These are phyloP conservation scores for Acipenser transmontanus DNA, from an alignment of 2,797 vertebrate genomes.

Conservation along the genomic window DNA sequence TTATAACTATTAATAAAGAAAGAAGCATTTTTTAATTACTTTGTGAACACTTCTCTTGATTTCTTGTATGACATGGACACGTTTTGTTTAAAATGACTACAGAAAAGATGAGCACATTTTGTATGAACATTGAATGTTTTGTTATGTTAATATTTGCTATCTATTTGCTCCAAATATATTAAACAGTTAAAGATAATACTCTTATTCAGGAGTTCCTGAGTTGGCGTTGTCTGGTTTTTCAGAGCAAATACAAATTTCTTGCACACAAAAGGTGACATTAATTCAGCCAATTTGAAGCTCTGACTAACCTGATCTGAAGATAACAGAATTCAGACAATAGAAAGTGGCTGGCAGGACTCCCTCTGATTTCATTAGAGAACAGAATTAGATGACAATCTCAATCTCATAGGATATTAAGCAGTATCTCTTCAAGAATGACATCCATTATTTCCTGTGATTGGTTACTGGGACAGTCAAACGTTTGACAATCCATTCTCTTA, in stretches of 20 bases:
- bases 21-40: too few species aligned
- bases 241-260: slow-evolving; percentile 61
- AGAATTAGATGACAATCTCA: slow-evolving; percentile 89
- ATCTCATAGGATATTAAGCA: slow-evolving; percentile 82
- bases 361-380: slow-evolving; percentile 86
- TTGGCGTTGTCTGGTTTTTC: background rate
- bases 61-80: too few species aligned
- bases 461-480: slow-evolving; percentile 57
- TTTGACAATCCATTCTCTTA: slow-evolving; percentile 40
- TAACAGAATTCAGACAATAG: slow-evolving; percentile 66
- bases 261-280: slow-evolving; percentile 48
- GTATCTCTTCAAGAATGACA: slow-evolving; percentile 64
- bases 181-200: background rate
- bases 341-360: slow-evolving; percentile 56
- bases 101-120: too few species aligned
- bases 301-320: slow-evolving; percentile 63
- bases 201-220: slow-evolving; percentile 49
- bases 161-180: too few species aligned
- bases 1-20: too few species aligned
- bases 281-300: slow-evolving; percentile 64
- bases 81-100: too few species aligned
- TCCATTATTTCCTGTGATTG: slow-evolving; percentile 65
- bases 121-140: too few species aligned
- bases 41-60: too few species aligned
- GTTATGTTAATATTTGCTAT: too few species aligned